Evolutionary conservation across 2,888 invertebrate species (phyloP).

Genomic region (Netelia virgata): DNA sequence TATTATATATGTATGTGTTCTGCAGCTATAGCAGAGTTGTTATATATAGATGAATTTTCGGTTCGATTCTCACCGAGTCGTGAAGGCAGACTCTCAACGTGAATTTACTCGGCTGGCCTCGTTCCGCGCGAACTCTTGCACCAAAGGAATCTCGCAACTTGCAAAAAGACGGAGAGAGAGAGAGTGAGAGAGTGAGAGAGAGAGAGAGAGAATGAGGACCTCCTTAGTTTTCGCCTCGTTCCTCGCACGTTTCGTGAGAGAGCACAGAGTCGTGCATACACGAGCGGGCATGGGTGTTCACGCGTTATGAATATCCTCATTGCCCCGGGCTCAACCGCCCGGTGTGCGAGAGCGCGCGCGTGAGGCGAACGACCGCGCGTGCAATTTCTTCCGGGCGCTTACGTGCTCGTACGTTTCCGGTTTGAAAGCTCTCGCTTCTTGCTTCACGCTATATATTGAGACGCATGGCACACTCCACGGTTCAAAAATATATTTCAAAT

Average conservation of each 20-base stretch:
- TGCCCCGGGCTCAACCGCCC: conserved; percentile 63
- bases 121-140: conserved; percentile 49
- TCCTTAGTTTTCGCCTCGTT: conserved; percentile 67
- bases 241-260: conserved; percentile 74
- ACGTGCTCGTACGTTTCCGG: conserved; percentile 75
- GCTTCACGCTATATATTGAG: conserved; percentile 14
- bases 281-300: conserved; percentile 77
- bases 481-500: conserved; percentile 38
- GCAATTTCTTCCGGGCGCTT: conserved; percentile 76
- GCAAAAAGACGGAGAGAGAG: conserved; percentile 23
- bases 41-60: conserved; percentile 58
- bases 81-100: conserved; percentile 60
- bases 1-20: background rate
- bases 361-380: conserved; percentile 74
- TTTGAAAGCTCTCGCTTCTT: conserved; percentile 36
- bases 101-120: conserved; percentile 60
- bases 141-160: conserved; percentile 55
- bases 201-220: conserved; percentile 27
- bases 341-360: conserved; percentile 58
- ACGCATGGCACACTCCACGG: background rate
- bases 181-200: conserved; percentile 18
- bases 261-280: conserved; percentile 74
- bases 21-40: conserved; percentile 15
- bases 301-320: conserved; percentile 78
- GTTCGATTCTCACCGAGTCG: conserved; percentile 62